phyloP scores from a whole-genome alignment of 2,888 invertebrate genomes.

The Cyclophora albipunctata region DNA sequence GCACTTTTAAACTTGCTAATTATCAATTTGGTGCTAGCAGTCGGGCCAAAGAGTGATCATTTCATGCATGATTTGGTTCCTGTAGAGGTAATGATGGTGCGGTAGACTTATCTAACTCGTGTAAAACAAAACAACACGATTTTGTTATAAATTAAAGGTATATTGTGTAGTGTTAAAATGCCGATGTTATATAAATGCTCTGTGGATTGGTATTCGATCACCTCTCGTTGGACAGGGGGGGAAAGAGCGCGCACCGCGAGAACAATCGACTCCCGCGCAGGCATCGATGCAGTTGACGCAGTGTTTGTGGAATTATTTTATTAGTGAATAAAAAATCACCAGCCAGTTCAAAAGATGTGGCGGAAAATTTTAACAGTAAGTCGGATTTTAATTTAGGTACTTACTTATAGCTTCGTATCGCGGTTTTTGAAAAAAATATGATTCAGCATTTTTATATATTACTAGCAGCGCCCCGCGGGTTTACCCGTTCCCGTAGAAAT shows the following conservation, averaged over 20 bases:
- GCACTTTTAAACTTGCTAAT: slow-evolving; percentile 10
- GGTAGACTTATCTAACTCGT: slow-evolving; percentile 57
- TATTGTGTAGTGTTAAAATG: slow-evolving; percentile 47
- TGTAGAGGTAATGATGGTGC: slow-evolving; percentile 40
- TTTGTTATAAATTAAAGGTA: slow-evolving; percentile 41
- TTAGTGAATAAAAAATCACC: slow-evolving; percentile 22
- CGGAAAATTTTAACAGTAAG: slow-evolving; percentile 24
- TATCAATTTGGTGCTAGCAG: slow-evolving; percentile 9
- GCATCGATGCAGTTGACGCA: background rate
- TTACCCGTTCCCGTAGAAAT: too few relatives aligned
- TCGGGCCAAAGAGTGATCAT: slow-evolving; percentile 30
- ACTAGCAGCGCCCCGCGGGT: too few relatives aligned
- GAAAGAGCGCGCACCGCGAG: slow-evolving; percentile 43
- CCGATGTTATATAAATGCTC: slow-evolving; percentile 59
- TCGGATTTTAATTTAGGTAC: background rate
- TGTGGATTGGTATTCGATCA: slow-evolving; percentile 38
- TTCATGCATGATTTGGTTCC: slow-evolving; percentile 42
- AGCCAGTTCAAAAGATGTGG: slow-evolving; percentile 33
- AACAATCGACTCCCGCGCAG: background rate
- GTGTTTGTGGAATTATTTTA: slow-evolving; percentile 25
- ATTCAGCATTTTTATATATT: too few relatives aligned
- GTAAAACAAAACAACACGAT: slow-evolving; percentile 52
- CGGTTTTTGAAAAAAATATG: too few relatives aligned
- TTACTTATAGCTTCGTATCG: too few relatives aligned
- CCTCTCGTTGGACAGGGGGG: slow-evolving; percentile 47